Evolutionary conservation across 2,797 vertebrate species (phyloP), one percentile per base, ranked within the genome.

Genomic region (Neosalanx taihuensis): DNA sequence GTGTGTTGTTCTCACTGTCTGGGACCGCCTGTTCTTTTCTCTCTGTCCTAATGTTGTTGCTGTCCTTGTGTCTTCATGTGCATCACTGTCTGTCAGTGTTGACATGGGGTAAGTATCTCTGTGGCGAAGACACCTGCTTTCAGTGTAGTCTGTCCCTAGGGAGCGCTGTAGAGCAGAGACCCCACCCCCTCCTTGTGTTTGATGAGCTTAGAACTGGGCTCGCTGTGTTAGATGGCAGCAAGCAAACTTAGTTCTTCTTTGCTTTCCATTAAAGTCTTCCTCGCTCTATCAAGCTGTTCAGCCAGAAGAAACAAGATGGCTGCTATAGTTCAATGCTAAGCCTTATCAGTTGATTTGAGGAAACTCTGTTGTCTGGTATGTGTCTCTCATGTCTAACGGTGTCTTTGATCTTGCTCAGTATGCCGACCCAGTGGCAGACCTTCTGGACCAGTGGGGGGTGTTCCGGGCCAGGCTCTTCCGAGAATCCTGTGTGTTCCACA

Each of bases 401-500:
- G 10, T 15, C 29, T 4, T 86, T 3, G 85, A 0, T 85, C 77
- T 79, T 79, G 83, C 23, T 75, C 76, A 99, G 97, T 98, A 99
- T 18, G 97, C 97, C 70, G 97, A 99, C 85, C 97, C 97, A 0
- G 97, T 98, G 85, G 97, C 97, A 0, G 97, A 99, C 88, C 91
- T 99, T 80, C 87, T 99, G 85, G 97, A 99, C 87, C 96, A 96
- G 79, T 99, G 97, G 97, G 96, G 95, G 0, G 96, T 99, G 76
- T 99, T 98, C 88, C 93, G 93, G 83, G 94, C 93, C 1, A 90
- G 97, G 23, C 96, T 99, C 80, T 99, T 99, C 85, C 85, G 97
- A 86, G 97, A 99, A 86, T 98, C 97, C 37, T 99, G 97, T 31
- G 96, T 99, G 84, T 99, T 99, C 89, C 97, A 99, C 81, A 87